Evolutionary conservation across 2,113 vertebrate genomes (phyloP).

Genomic region (human): DNA sequence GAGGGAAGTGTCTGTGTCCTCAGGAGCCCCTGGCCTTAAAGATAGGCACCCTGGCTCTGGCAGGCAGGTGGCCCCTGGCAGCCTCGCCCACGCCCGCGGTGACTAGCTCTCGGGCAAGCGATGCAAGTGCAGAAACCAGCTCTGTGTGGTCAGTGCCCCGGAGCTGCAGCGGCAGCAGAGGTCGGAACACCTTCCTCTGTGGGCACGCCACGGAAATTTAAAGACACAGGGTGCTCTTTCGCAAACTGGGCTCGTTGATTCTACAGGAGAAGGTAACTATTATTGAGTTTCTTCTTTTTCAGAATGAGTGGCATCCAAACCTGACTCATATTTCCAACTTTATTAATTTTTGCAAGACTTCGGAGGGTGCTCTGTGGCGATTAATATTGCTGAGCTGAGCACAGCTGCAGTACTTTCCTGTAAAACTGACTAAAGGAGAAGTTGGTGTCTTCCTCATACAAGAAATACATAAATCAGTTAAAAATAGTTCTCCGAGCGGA

Average conservation of each 20-base stretch:
- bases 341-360: not conserved
- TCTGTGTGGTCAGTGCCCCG: rapidly evolving
- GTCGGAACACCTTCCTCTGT: not conserved
- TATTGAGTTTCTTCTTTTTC: not conserved
- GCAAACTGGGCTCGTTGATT: not conserved
- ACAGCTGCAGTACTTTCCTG: conserved; percentile 53
- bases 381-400: not conserved
- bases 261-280: not conserved
- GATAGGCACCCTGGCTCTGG: not conserved
- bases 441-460: conserved; percentile 50
- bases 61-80: not conserved
- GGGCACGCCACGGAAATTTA: not conserved
- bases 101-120: rapidly evolving
- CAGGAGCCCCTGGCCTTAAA: not conserved
- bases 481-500: conserved; percentile 63
- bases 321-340: not conserved
- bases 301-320: not conserved
- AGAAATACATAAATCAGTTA: conserved; percentile 69
- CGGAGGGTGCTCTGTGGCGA: rapidly evolving
- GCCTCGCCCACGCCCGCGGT: not conserved
- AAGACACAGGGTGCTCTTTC: not conserved
- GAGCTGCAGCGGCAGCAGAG: not conserved
- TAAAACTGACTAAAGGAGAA: conserved; percentile 15
- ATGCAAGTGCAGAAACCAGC: not conserved
- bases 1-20: too few species aligned